These are phyloP conservation scores for Salminus brasiliensis DNA, from an alignment of 2,113 vertebrate species.

Conservation along the genomic window DNA sequence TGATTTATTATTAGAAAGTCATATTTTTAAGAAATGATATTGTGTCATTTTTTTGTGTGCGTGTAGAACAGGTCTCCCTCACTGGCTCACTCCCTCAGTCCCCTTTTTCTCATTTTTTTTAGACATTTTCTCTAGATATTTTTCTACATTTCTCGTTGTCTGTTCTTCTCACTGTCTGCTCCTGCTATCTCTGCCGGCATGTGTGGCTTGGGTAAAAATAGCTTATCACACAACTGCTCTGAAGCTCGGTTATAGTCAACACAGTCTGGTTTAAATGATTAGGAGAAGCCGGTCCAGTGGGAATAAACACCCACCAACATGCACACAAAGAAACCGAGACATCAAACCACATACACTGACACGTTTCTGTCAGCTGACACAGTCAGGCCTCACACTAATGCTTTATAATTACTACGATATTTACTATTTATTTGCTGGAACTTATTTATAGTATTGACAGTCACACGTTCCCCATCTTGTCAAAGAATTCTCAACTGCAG, in stretches of 20 bases:
- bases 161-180: not conserved
- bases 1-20: too few relatives aligned
- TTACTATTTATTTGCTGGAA: not conserved
- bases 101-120: not conserved
- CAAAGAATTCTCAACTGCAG: not conserved
- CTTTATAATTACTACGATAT: not conserved
- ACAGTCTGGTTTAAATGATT: not conserved
- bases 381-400: not conserved
- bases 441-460: too few relatives aligned
- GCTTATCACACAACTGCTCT: conserved; percentile 1
- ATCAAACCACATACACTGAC: not conserved
- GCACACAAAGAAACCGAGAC: not conserved
- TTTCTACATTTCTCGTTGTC: not conserved
- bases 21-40: too few relatives aligned
- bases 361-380: not conserved
- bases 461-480: not conserved
- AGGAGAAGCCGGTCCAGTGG: not conserved
- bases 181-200: not conserved
- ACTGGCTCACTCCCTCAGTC: too few relatives aligned
- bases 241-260: conserved; percentile 1
- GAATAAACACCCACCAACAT: not conserved
- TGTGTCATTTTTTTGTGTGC: too few relatives aligned
- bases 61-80: too few relatives aligned
- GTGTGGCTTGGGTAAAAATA: not conserved
- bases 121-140: too few relatives aligned